Percentiles rank a stretch among this genome's conserved stretches.
Conservation (phyloP, 2,113 vertebrate species). For the Synodontis membranacea region DNA sequence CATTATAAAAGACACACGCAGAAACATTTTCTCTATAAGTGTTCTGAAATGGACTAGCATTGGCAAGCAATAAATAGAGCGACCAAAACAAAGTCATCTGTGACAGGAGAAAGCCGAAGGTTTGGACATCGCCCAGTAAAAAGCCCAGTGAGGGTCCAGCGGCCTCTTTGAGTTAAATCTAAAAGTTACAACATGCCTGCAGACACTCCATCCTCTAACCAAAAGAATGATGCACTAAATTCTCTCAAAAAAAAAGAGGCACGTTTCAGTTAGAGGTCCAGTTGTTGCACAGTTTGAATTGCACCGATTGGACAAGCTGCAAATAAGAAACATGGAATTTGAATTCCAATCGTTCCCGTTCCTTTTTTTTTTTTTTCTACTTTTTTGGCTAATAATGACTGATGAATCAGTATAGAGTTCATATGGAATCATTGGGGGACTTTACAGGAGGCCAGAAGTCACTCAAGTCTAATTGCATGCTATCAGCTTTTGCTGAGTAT, state of each 20-base stretch:
- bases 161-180: conserved; percentile 21
- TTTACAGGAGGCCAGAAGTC: background rate
- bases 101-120: conserved; percentile 7
- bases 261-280: background rate
- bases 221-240: conserved; percentile 11
- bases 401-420: background rate
- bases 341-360: background rate
- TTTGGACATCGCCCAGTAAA: conserved; percentile 18
- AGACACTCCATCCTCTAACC: background rate
- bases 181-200: conserved; percentile 22
- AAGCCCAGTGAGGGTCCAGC: conserved; percentile 25
- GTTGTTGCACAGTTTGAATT: conserved; percentile 16
- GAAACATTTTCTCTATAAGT: conserved; percentile 26
- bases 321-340: background rate
- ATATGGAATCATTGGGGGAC: background rate
- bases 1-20: conserved; percentile 52
- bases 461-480: background rate
- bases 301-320: background rate
- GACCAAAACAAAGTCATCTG: conserved; percentile 42
- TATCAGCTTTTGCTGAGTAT: background rate
- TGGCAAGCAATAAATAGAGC: conserved; percentile 38
- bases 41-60: conserved; percentile 23
- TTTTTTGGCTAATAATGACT: background rate
- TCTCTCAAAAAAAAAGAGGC: conserved; percentile 5
- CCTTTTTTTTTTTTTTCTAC: background rate